Evolutionary conservation across 2,113 vertebrate species (phyloP).

Genomic region (Hyperopisus bebe): DNA sequence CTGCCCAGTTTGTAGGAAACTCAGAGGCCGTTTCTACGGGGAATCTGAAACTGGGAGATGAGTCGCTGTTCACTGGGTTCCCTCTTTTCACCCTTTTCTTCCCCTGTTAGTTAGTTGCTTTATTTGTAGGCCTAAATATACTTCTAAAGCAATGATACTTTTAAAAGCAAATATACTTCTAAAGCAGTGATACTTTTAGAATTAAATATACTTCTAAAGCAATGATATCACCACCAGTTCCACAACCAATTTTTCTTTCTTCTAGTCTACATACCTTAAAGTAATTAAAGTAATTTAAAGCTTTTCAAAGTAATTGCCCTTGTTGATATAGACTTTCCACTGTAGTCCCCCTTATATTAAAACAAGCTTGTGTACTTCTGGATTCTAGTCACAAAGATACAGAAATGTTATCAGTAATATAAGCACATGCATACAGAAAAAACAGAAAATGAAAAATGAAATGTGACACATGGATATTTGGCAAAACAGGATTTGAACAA

Average conservation of each 20-base stretch:
- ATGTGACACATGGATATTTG: neutral
- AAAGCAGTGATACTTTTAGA: neutral
- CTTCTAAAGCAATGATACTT: neutral
- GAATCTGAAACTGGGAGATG: constrained; percentile 22
- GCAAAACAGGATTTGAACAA: neutral
- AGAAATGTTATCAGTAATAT: neutral
- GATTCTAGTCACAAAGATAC: neutral
- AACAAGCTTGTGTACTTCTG: neutral
- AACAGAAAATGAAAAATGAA: neutral
- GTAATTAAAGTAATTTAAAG: constrained; percentile 4
- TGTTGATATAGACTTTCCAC: neutral
- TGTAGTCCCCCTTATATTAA: neutral
- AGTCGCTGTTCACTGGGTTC: neutral
- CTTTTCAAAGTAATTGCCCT: neutral
- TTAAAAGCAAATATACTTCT: neutral
- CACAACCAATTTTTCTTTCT: neutral
- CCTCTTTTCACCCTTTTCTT: constrained; percentile 11
- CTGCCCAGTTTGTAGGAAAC: constrained; percentile 46
- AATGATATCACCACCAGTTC: neutral
- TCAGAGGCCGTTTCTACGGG: constrained; percentile 35
- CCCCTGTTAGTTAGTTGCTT: neutral
- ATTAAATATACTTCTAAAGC: neutral
- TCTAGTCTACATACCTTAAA: neutral
- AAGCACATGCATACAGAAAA: neutral
- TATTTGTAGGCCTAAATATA: neutral